Base-by-base conservation (phyloP, 1,140 invertebrate genomes). In the Galendromus occidentalis region DNA sequence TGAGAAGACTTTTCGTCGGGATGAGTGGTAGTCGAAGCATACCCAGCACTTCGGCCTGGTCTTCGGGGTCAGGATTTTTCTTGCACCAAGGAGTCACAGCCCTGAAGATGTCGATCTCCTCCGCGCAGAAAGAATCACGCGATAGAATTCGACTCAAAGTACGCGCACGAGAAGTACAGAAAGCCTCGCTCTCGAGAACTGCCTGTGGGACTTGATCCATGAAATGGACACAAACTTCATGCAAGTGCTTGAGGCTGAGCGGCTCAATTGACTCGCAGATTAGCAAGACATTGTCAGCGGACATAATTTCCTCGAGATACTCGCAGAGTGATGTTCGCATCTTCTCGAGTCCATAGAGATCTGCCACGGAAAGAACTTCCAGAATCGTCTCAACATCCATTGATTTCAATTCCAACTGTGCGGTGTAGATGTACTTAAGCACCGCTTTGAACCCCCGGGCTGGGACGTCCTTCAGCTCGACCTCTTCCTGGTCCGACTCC, bases 391-490 rank as follows among this genome's bases (percentile, higher is more conserved):
- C 88, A 73, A 92, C 88, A 72, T 86, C 85, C 67, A 92, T 78
- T 69, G 85, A 82, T 17, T 83, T 82, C 33, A 97, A 77, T 59
- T 85, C 85, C 80, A 97, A 85, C 69, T 84, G 84, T 42, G 88
- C 88, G 66, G 88, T 92, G 74, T 98, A 98, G 63, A 98, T 91
- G 77, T 98, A 98, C 72, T 88, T 85, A 0, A 98, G 77, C 0
- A 98, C 77, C 59, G 83, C 82, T 76, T 90, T 89, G 72, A 98
- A 98, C 20, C 91, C 87, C 66, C 83, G 80, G 22, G 92, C 75
- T n/a, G 86, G 86, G 30, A 91, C 83, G 69, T 85, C 87, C 73
- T 86, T 83, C 18, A 98, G 73, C 70, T 86, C 84, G 66, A 98
- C 88, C 79, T 92, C 87, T 33, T 79, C 77, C 73, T 85, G 76